Evolutionary conservation across 2,797 vertebrate species (phyloP), one percentile per base, ranked within the genome.

Genomic region (Coendou prehensilis): DNA sequence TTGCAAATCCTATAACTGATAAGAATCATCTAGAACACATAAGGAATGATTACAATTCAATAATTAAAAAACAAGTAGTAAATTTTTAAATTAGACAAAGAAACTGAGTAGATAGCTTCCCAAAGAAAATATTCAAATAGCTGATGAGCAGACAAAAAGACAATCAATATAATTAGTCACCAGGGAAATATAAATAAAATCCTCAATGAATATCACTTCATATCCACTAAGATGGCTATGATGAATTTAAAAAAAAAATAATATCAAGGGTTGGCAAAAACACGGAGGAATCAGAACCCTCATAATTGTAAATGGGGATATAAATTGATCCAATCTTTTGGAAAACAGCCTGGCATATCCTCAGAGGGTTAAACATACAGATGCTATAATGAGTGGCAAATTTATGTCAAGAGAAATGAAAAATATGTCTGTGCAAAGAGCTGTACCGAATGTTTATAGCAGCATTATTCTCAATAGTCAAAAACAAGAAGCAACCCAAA

Each of bases 371-470:
- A 97, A 94, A 89, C 54, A 87, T 0, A 69, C 33, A 64, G 33
- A 78, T 69, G 41, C 63, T 37, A 47, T 75, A 86, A 57, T 20
- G 67, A 47, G 30, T 23, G 91, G 37, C 45, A 86, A 86, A 41
- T 92, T 56, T 78, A 94, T 67, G 64, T n/a, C 33, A 85, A 71
- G 28, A 96, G 4, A 91, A 93, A 81, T 37, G 89, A 92, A 96
- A 67, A 50, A 61, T 41, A 84, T 57, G 17, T 37, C 61, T 79
- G 59, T 79, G 78, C 45, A 89, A 64, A 90, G 63, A 79, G 4
- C 22, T 76, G 45, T 76, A 30, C 26, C 85, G 23, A 78, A 93
- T 83, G 2, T 87, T 89, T 81, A 54, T 15, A 84, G 45, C 22
- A 94, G n/a, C 64, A 47, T 82, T 76, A 92, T 85, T 73, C 4